These are phyloP conservation scores for Rhea pennata DNA, from an alignment of 2,113 vertebrate genomes.

Conservation along the genomic window DNA sequence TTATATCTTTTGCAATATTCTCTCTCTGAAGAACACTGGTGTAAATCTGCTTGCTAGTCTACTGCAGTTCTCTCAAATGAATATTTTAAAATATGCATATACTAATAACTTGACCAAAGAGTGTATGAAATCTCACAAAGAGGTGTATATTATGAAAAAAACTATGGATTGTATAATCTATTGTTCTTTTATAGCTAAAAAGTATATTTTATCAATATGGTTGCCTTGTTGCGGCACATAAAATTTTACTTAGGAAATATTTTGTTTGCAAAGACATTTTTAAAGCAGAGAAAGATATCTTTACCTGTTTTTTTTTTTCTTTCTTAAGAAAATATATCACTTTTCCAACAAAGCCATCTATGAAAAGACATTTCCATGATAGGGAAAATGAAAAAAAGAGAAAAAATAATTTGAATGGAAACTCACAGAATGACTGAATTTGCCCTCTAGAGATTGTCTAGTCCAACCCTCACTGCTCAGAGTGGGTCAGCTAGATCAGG, in stretches of 20 bases:
- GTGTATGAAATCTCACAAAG: background rate
- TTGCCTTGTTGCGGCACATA: background rate
- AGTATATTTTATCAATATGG: background rate
- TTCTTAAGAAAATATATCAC: background rate
- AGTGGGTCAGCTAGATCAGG: background rate
- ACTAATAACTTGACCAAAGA: background rate
- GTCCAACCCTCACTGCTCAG: background rate
- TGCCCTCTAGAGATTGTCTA: background rate
- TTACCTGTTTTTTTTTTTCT: background rate
- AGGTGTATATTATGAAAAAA: background rate
- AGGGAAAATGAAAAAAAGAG: background rate
- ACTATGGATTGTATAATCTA: background rate
- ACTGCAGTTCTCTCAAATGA: background rate
- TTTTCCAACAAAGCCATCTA: background rate
- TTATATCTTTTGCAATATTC: background rate
- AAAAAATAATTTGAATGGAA: background rate
- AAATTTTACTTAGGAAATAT: background rate
- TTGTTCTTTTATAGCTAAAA: background rate
- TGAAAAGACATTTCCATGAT: background rate
- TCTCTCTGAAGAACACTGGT: background rate
- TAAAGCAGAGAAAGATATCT: background rate
- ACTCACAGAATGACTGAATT: background rate
- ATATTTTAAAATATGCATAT: constrained; percentile 14
- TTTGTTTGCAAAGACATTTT: background rate
- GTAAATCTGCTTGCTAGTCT: background rate